Base-by-base conservation (phyloP, 2,113 vertebrate species). In the Sclerurus mexicanus region DNA sequence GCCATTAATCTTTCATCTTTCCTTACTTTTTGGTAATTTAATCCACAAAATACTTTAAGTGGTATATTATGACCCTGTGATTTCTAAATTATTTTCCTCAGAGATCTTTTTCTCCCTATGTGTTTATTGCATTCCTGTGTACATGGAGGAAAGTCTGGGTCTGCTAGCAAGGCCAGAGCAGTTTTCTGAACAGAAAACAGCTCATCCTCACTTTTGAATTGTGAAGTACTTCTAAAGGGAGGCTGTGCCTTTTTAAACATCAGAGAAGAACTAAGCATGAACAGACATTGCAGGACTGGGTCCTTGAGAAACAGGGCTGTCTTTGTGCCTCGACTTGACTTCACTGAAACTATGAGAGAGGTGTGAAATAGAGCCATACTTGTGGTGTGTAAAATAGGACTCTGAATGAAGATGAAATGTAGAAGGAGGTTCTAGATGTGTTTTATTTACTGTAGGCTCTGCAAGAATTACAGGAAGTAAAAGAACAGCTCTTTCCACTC, bases 1-100 rank as follows among this genome's bases (percentile, higher is more conserved):
- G 60, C 47, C 42, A 83, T 96, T 96, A 87, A 93, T 97, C 82
- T 97, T 82, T 94, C 88, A 95, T 97, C 80, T 95, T 93, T 78
- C 56, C 66, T 81, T 94, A 85, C 76, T 92, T 93, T 91, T 78
- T 40, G 69, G 72, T 91, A 85, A 94, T 95, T 88, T 95, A 89
- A 95, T 95, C 66, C 82, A 81, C 58, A 96, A 88, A 96, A 95
- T 92, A 46, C 68, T 95, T 76, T 79, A 93, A 94, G 22, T 58
- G 24, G 42, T 85, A 28, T 78, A 78, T 95, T 96, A 95, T 49
- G 89, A 94, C 89, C 68, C 76, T 89, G 97, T 96, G 77, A 91
- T 89, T 96, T 96, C 81, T 77, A 76, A 90, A 91, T 92, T 0
- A 72, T 90, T 96, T 95, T 96, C 60, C 64, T 94, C 44, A 1